A percentile compares a stretch with the other conserved stretches of the same genome.
Conservation (phyloP, 30 jellyfish, hydroid and myxozoan species). For the Haliclystus octoradiatus region DNA sequence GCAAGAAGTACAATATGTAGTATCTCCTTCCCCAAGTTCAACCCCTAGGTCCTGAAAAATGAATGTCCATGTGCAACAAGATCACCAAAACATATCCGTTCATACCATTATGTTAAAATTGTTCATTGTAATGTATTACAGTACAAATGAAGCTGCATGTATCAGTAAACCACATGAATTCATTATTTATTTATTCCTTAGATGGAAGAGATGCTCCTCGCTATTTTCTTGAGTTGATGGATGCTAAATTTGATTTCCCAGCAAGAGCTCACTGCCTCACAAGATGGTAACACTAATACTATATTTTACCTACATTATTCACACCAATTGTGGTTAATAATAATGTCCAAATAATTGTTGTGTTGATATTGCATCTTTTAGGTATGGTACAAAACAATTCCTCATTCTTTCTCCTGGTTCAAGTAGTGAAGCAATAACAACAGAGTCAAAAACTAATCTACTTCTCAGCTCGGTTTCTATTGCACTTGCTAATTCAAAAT, state of each 20-base stretch:
- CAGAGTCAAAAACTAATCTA: conserved; percentile 62
- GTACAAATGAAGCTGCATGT: too few species aligned
- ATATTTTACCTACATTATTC: too few species aligned
- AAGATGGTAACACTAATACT: conserved; percentile 94
- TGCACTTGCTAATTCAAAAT: conserved; percentile 67
- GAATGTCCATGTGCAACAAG: too few species aligned
- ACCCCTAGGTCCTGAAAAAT: too few species aligned
- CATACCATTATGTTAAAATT: too few species aligned
- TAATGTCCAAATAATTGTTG: neutral
- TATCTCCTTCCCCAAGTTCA: too few species aligned
- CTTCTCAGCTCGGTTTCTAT: conserved; percentile 69
- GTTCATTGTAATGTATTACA: too few species aligned
- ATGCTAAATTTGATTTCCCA: conserved; percentile 58
- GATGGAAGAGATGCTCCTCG: conserved; percentile 36
- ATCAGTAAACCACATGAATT: too few species aligned
- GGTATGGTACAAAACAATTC: conserved; percentile 81
- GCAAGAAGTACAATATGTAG: too few species aligned
- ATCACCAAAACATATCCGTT: too few species aligned
- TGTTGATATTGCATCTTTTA: conserved; percentile 1
- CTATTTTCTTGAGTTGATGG: conserved; percentile 51
- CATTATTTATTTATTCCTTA: too few species aligned
- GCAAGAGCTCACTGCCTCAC: conserved; percentile 73
- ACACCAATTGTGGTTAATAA: neutral
- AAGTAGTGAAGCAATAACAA: conserved; percentile 43
- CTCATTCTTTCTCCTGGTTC: conserved; percentile 61